Conservation (phyloP, 2,888 invertebrate species). For the Mythimna albipuncta region DNA sequence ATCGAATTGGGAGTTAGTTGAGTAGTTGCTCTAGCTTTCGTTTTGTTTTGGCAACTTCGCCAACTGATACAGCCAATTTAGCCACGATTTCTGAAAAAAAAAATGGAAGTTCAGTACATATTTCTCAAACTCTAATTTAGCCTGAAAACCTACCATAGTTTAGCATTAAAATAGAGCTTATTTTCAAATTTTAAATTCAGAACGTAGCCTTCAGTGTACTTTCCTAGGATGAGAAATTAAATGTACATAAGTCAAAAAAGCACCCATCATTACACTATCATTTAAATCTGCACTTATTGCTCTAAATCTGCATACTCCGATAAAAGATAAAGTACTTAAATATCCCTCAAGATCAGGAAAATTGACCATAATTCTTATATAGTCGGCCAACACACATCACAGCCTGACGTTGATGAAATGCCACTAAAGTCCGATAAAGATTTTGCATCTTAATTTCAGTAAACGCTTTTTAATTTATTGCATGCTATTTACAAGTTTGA, state of each 20-base stretch:
- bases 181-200: neutral
- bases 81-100: no score
- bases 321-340: slow-evolving; percentile 51
- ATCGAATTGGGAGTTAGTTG: slow-evolving; percentile 10
- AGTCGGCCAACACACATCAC: slow-evolving; percentile 45
- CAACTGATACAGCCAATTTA: neutral
- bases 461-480: slow-evolving; percentile 44
- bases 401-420: slow-evolving; percentile 65
- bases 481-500: neutral
- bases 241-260: neutral
- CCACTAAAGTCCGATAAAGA: slow-evolving; percentile 55
- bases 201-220: neutral
- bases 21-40: neutral
- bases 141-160: neutral
- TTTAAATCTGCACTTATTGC: slow-evolving; percentile 27
- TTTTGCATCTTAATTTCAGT: slow-evolving; percentile 56
- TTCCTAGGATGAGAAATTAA: neutral
- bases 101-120: neutral
- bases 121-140: neutral
- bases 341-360: slow-evolving; percentile 47
- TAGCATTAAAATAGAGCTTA: no score
- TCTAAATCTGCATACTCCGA: slow-evolving; percentile 33
- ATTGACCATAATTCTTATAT: slow-evolving; percentile 63
- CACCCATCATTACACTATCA: slow-evolving; percentile 13
- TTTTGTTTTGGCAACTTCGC: slow-evolving; percentile 17